phyloP scores from a whole-genome alignment of 2,113 vertebrate genomes.

The Trachemys scripta region DNA sequence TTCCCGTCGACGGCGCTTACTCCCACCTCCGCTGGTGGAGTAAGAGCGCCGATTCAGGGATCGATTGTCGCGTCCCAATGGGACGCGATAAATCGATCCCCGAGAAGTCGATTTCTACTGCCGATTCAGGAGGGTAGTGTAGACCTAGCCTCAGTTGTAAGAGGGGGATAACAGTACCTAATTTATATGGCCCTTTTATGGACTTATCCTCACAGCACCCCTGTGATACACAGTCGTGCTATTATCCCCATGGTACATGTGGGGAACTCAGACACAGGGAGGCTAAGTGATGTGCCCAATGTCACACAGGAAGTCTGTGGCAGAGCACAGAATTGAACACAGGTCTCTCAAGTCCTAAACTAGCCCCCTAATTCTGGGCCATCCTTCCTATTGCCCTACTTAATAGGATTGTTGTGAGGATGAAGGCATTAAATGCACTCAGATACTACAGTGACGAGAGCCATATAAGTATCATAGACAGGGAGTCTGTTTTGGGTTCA shows the following conservation, averaged over 20 bases:
- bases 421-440: neutral
- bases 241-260: neutral
- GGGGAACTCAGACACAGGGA: accelerated
- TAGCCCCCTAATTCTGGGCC: accelerated
- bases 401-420: accelerated
- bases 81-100: too few relatives aligned
- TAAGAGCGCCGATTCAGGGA: too few relatives aligned
- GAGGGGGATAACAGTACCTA: neutral
- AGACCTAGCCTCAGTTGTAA: too few relatives aligned
- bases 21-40: too few relatives aligned
- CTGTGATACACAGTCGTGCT: neutral
- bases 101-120: too few relatives aligned
- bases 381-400: neutral
- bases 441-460: neutral
- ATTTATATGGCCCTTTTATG: neutral
- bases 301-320: accelerated
- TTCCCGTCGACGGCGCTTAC: too few relatives aligned
- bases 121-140: too few relatives aligned
- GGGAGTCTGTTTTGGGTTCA: neutral
- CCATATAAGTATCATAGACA: neutral
- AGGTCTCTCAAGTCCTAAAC: neutral
- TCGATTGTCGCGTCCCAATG: too few relatives aligned
- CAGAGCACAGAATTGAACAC: neutral
- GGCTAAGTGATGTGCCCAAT: neutral
- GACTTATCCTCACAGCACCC: neutral